phyloP scores from a whole-genome alignment of 2,888 invertebrate genomes.

The Crepidodera aurea region DNA sequence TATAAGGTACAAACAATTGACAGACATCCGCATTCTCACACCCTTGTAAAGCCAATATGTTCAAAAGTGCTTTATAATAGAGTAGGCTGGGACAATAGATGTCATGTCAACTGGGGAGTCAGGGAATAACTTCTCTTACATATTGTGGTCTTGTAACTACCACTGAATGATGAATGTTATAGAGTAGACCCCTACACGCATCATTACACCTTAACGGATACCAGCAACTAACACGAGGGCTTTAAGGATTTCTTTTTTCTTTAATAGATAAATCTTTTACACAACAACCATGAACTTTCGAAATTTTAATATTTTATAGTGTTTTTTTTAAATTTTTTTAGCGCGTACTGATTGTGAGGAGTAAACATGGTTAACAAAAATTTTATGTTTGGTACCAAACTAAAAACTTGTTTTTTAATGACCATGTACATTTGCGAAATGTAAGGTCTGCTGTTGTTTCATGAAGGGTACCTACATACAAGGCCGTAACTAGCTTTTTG shows the following conservation, averaged over 20 bases:
- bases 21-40: slow-evolving; percentile 50
- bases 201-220: slow-evolving; percentile 52
- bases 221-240: slow-evolving; percentile 1
- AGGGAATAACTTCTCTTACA: slow-evolving; percentile 46
- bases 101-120: slow-evolving; percentile 54
- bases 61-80: slow-evolving; percentile 60
- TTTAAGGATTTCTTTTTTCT: neutral
- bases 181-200: slow-evolving; percentile 49
- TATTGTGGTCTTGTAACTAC: slow-evolving; percentile 46
- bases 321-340: too few relatives aligned
- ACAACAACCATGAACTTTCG: too few relatives aligned
- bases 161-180: slow-evolving; percentile 39
- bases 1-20: slow-evolving; percentile 39
- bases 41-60: slow-evolving; percentile 59
- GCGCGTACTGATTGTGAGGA: too few relatives aligned
- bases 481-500: too few relatives aligned
- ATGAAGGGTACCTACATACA: too few relatives aligned
- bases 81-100: slow-evolving; percentile 59
- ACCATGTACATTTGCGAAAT: too few relatives aligned
- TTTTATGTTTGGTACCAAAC: too few relatives aligned
- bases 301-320: too few relatives aligned
- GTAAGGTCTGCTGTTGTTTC: too few relatives aligned
- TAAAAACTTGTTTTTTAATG: too few relatives aligned
- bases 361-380: too few relatives aligned
- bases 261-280: slow-evolving; percentile 9